These are phyloP conservation scores for Coreius guichenoti DNA, from an alignment of 2,797 vertebrate species.

Conservation along the genomic window DNA sequence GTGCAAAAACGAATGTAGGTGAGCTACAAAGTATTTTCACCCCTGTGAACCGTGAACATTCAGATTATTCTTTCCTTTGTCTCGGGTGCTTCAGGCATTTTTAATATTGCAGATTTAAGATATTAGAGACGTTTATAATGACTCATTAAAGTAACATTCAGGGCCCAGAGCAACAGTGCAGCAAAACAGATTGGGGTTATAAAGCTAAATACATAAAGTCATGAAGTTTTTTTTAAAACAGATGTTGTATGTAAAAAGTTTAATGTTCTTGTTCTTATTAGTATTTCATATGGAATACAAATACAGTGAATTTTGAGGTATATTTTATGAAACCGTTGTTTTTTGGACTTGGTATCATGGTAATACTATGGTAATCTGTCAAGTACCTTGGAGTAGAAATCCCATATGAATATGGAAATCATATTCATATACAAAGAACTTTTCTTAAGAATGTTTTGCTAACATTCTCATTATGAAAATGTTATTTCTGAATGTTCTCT, in stretches of 20 bases:
- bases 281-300: not conserved
- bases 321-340: not conserved
- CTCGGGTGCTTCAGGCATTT: slow-evolving; percentile 6
- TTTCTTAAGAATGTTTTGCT: not conserved
- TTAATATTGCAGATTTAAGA: slow-evolving; percentile 32
- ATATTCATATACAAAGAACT: not conserved
- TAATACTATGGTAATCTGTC: not conserved
- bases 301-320: not conserved
- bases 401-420: not conserved
- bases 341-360: not conserved
- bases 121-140: not conserved
- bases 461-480: not conserved
- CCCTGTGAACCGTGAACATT: not conserved
- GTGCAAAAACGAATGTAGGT: not conserved
- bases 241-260: not conserved
- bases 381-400: not conserved
- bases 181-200: not conserved
- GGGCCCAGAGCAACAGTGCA: not conserved
- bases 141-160: not conserved
- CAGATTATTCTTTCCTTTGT: not conserved
- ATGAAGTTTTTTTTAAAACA: not conserved
- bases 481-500: not conserved
- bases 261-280: not conserved
- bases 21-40: not conserved
- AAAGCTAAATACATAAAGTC: not conserved